Evolutionary conservation across 2,888 invertebrate genomes (phyloP).

Genomic region (Hipparchia semele): DNA sequence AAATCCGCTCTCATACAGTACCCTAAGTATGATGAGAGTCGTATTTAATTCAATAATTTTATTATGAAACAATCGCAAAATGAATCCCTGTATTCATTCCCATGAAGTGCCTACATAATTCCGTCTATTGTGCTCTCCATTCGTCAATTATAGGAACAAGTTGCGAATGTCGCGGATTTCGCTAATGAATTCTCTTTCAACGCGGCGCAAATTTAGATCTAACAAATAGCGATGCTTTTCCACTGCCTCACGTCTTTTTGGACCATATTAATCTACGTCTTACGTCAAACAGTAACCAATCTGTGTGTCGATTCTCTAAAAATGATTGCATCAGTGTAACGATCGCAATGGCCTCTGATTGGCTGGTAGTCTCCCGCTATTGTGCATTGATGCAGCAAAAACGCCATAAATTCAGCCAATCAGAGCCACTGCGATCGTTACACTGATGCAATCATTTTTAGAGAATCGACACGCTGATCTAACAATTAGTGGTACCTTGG

Average conservation of each 20-base stretch:
- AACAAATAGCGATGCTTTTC: constrained; percentile 23
- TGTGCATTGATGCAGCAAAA: too few relatives aligned
- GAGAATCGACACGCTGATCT: too few relatives aligned
- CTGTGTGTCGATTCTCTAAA: too few relatives aligned
- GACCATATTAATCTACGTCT: too few relatives aligned
- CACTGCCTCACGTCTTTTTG: constrained; percentile 4
- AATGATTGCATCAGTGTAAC: too few relatives aligned
- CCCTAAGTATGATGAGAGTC: not conserved
- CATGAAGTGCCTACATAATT: not conserved
- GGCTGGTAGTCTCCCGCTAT: too few relatives aligned
- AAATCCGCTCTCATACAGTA: not conserved
- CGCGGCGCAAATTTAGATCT: constrained; percentile 30
- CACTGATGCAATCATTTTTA: too few relatives aligned
- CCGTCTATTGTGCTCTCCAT: constrained; percentile 24
- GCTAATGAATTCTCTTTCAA: constrained; percentile 36
- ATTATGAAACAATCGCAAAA: constrained; percentile 1
- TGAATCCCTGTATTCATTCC: not conserved
- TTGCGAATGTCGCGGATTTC: constrained; percentile 30
- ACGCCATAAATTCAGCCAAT: too few relatives aligned
- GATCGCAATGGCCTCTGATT: too few relatives aligned
- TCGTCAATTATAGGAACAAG: constrained; percentile 32
- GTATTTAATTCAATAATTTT: not conserved
- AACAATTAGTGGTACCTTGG: too few relatives aligned
- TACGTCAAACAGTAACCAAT: too few relatives aligned
- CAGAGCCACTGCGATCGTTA: too few relatives aligned